Evolutionary conservation across 2,888 invertebrate genomes (phyloP).

Genomic region (Cantharis rustica): DNA sequence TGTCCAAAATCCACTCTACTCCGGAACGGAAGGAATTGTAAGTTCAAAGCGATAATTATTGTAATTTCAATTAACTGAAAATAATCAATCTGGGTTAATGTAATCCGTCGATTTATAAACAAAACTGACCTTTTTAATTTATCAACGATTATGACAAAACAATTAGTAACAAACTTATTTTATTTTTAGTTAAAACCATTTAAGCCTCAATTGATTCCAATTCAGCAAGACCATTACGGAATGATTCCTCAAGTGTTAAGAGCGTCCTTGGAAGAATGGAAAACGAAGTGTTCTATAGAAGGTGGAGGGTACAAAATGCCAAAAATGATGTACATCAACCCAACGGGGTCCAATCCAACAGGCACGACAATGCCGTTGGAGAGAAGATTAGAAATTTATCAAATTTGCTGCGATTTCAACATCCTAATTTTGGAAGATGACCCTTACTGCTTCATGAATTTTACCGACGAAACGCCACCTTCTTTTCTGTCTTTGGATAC

Average conservation of each 20-base stretch:
- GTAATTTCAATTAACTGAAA: not conserved
- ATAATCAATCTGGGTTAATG: conserved; percentile 10
- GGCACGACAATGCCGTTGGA: conserved; percentile 70
- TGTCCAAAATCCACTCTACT: conserved; percentile 72
- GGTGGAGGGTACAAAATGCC: conserved; percentile 63
- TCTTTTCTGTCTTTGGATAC: conserved; percentile 76
- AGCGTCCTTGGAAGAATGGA: conserved; percentile 61
- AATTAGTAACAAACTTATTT: not conserved
- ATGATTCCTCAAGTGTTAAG: conserved; percentile 66
- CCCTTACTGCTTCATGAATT: conserved; percentile 80
- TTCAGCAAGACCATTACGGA: conserved; percentile 73
- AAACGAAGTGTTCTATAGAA: conserved; percentile 49
- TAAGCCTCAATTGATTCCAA: conserved; percentile 66
- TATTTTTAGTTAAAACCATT: conserved; percentile 69
- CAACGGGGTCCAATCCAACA: conserved; percentile 76
- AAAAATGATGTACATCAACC: conserved; percentile 73
- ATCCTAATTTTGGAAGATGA: conserved; percentile 82
- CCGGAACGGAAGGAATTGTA: conserved; percentile 71
- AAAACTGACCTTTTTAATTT: conserved; percentile 15
- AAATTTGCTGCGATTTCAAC: conserved; percentile 75
- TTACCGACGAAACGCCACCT: conserved; percentile 62
- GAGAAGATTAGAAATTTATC: conserved; percentile 71
- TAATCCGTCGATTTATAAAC: not conserved
- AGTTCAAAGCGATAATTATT: conserved; percentile 47
- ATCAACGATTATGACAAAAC: not conserved